Evolutionary conservation across 2,888 invertebrate genomes (phyloP), one percentile per base, ranked within the genome.

Genomic region (Deroplatys truncata): DNA sequence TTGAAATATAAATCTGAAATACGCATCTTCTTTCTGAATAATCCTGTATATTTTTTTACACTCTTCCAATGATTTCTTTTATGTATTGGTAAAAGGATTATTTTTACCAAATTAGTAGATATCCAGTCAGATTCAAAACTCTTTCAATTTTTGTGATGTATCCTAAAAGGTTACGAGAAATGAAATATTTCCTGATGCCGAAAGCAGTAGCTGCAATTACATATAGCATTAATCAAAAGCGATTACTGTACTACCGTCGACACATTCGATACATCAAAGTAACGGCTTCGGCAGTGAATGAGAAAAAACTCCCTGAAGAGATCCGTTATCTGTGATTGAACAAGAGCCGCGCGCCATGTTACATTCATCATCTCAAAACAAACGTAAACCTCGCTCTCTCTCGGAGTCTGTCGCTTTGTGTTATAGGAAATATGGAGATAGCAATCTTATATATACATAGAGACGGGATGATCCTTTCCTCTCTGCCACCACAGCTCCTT

Each of bases 341-440:
- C 56, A 72, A 72, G 56, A 72, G 56, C 56, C 56, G 56, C 56
- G 56, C n/a, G 87, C 82, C 87, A 87, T 87, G 83, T 87, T 87
- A 82, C 87, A 87, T 87, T 87, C 35, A 87, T 87, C 87, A 82
- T 82, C 83, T 87, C 31, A 87, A 83, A 87, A 43, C 20, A 83
- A 87, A 72, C 82, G 16, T n/a, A 87, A 87, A 82, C 72, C 72
- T 31, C 16, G 43, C 72, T 82, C 49, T 87, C 87, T 35, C 85
- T 87, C 82, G n/a, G 83, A 87, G 87, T 87, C 87, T 87, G 87
- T 83, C 87, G 87, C 87, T 87, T 87, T 87, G 87, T 87, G 87
- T 87, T 87, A 87, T 87, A 87, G 87, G 87, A 87, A 87, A 87
- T 87, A 87, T 87, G 87, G 87, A 87, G 87, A 87, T 87, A 87